phyloP scores from a whole-genome alignment of 2,113 vertebrate genomes.

The Globicephala melas region DNA sequence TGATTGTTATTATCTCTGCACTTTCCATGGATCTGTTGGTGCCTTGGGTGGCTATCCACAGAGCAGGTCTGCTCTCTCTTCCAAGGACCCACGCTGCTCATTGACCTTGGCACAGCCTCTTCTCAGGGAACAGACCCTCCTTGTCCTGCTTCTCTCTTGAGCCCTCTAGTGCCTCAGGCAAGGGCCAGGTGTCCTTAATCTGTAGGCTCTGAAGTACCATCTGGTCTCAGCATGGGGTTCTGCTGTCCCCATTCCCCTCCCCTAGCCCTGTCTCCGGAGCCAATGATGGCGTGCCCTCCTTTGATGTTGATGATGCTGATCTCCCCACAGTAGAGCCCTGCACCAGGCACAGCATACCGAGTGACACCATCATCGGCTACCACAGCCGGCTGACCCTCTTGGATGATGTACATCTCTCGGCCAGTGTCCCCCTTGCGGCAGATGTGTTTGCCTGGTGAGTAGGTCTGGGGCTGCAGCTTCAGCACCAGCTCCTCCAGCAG shows the following conservation, averaged over 20 bases:
- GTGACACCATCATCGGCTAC: slow-evolving; percentile 92
- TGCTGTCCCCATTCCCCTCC: not conserved
- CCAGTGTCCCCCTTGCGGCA: slow-evolving; percentile 94
- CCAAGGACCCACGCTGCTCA: not conserved
- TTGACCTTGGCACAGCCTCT: not conserved
- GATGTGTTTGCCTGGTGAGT: slow-evolving; percentile 92
- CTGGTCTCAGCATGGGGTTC: not conserved
- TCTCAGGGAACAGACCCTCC: not conserved
- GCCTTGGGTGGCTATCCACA: not conserved
- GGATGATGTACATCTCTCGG: slow-evolving; percentile 95
- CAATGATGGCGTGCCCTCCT: slow-evolving; percentile 78
- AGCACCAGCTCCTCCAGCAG: slow-evolving; percentile 93
- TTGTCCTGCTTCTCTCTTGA: not conserved
- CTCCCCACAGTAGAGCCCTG: slow-evolving; percentile 95
- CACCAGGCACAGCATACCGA: slow-evolving; percentile 88
- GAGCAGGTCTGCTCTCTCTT: not conserved
- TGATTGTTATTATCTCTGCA: not conserved
- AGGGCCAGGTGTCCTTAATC: not conserved
- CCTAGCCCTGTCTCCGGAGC: not conserved
- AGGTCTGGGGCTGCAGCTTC: slow-evolving; percentile 91
- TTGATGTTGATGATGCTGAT: slow-evolving; percentile 97
- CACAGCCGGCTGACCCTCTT: slow-evolving; percentile 91
- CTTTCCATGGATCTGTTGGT: not conserved
- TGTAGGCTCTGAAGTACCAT: not conserved
- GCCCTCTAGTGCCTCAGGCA: not conserved